Conservation (phyloP, 2,797 vertebrate genomes). For the Gambusia yucatana region DNA sequence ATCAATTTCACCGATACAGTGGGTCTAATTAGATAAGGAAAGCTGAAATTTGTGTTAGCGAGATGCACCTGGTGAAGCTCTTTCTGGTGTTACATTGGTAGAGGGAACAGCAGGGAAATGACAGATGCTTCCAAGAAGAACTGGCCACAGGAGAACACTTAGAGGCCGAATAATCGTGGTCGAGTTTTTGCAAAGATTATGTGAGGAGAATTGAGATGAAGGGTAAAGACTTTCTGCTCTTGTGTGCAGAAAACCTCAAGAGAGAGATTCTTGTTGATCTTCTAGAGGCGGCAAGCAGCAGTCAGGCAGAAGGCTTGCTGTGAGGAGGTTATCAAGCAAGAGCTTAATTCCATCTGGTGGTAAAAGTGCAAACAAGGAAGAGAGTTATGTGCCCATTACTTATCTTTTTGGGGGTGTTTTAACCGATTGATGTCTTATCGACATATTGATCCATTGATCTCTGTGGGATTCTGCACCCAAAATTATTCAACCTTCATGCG, state of each 20-base stretch:
- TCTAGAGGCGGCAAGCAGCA: slow-evolving; percentile 18
- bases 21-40: slow-evolving; percentile 23
- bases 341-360: background rate
- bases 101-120: background rate
- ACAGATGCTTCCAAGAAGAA: background rate
- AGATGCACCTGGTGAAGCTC: slow-evolving; percentile 13
- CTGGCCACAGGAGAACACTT: background rate
- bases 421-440: background rate
- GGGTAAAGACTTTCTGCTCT: slow-evolving; percentile 5
- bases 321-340: slow-evolving; percentile 9
- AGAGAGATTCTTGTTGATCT: slow-evolving; percentile 4
- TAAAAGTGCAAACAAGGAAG: background rate
- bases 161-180: background rate
- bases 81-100: slow-evolving; percentile 1
- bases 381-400: slow-evolving; percentile 1
- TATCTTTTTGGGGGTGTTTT: background rate
- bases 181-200: background rate
- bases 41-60: slow-evolving; percentile 19
- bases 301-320: slow-evolving; percentile 8
- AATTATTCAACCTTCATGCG: background rate
- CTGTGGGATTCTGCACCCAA: slow-evolving; percentile 12
- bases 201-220: slow-evolving; percentile 11
- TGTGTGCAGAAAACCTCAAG: background rate
- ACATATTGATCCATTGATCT: background rate
- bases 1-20: background rate